Evolutionary conservation across 2,113 vertebrate genomes (phyloP).

Genomic region (Fulmarus glacialis): DNA sequence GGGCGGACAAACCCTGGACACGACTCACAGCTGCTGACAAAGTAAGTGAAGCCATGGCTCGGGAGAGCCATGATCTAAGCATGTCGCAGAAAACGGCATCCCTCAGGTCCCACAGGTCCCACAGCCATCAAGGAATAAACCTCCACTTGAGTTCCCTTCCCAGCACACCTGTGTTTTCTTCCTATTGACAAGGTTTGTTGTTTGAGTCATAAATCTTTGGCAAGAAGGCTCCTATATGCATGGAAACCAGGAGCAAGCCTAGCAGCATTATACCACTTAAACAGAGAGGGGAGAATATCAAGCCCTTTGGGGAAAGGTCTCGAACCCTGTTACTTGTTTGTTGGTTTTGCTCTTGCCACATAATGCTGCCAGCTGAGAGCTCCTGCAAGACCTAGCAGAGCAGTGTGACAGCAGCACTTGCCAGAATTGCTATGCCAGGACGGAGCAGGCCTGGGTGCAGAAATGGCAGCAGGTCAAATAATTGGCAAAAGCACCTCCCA

Average conservation of each 20-base stretch:
- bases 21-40: conserved; percentile 97
- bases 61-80: neutral
- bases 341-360: neutral
- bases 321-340: neutral
- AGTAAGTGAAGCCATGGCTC: conserved; percentile 74
- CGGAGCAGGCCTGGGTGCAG: neutral
- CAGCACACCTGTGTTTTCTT: neutral
- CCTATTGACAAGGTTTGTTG: neutral
- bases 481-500: neutral
- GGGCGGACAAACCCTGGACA: conserved; percentile 97
- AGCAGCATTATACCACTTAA: neutral
- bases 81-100: neutral
- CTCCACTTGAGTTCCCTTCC: neutral
- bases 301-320: neutral
- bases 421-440: neutral
- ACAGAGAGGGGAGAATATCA: neutral
- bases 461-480: neutral
- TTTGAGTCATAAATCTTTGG: neutral
- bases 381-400: neutral
- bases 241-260: neutral
- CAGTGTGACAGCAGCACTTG: neutral
- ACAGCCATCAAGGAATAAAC: neutral
- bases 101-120: neutral
- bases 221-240: neutral
- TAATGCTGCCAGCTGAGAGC: neutral